Base-by-base conservation (phyloP, 2,113 vertebrate species). In the Connochaetes taurinus region DNA sequence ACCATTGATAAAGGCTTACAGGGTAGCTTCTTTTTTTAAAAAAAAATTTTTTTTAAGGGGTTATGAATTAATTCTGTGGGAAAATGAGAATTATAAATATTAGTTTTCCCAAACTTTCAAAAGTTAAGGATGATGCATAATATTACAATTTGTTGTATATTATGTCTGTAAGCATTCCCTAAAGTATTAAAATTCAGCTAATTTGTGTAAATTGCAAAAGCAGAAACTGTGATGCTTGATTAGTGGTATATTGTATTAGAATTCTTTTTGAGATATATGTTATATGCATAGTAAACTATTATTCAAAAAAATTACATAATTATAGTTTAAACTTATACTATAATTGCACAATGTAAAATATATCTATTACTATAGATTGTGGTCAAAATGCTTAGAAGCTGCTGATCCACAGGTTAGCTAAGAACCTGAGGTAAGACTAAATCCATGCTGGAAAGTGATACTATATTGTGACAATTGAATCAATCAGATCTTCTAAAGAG, bases 81-180 rank as follows among this genome's bases (percentile, higher is more conserved):
- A 94, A 97, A 98, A 96, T 40, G 16, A 92, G 45, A 87, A 82
- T 96, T 89, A n/a, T 82, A 27, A 78, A 23, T 85, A 27, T 16
- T 92, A 55, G 55, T 97, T 95, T 71, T 95, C 33, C 58, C 57
- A 97, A 94, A 86, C 16, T 94, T 90, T 52, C 25, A 86, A 15
- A 98, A 97, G 81, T 83, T 95, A 93, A 82, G 50, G 40, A 71
- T 78, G 40, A 67, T 67, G 84, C 36, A n/a, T 97, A 36, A 85
- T 90, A 90, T 57, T 60, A 85, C 58, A 94, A 86, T 5, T 52
- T 74, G 40, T 43, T 76, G 47, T 27, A 31, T 81, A 82, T 43
- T 94, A 31, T 95, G 40, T 96, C 89, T 97, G 64, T 97, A 74
- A 90, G 31, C 17, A 57, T 97, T 96, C 45, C 90, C 67, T 87